Percentiles rank a stretch among this genome's conserved stretches.
Evolutionary conservation across 2,113 vertebrate genomes (phyloP).

Genomic region (Calidris pugnax): DNA sequence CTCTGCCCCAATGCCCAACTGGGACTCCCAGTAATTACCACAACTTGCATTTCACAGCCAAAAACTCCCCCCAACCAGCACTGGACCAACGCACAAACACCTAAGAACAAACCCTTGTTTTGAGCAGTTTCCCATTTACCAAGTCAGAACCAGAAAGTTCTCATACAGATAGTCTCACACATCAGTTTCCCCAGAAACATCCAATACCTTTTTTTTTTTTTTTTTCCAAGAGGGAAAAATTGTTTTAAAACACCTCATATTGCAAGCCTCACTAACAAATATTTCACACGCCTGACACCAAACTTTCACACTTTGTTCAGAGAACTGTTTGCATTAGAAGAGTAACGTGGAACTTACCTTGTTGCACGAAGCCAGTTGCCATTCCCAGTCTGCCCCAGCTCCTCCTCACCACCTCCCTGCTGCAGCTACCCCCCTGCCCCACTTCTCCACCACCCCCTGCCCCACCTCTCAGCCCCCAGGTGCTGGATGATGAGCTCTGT

Average conservation of each 20-base stretch:
- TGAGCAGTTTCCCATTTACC: background rate
- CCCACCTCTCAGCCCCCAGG: too few relatives aligned
- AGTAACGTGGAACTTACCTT: background rate
- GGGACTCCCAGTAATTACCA: background rate
- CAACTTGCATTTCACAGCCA: background rate
- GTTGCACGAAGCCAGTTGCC: background rate
- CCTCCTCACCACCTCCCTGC: background rate
- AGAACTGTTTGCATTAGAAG: background rate
- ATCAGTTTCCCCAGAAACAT: background rate
- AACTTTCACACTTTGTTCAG: background rate
- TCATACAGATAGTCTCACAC: background rate
- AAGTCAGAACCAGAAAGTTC: background rate
- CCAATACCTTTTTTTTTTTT: too few relatives aligned
- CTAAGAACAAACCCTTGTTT: background rate
- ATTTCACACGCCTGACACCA: background rate
- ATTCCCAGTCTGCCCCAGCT: background rate
- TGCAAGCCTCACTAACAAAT: background rate
- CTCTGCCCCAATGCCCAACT: background rate
- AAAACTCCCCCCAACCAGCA: background rate
- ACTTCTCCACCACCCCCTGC: background rate
- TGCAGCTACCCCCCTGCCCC: background rate
- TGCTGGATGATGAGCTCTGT: too few relatives aligned
- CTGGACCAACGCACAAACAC: background rate
- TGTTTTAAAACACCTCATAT: background rate
- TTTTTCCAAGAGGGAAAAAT: background rate